These are phyloP conservation scores for Scolopax mira DNA, from an alignment of 2,113 vertebrate genomes.

Conservation along the genomic window DNA sequence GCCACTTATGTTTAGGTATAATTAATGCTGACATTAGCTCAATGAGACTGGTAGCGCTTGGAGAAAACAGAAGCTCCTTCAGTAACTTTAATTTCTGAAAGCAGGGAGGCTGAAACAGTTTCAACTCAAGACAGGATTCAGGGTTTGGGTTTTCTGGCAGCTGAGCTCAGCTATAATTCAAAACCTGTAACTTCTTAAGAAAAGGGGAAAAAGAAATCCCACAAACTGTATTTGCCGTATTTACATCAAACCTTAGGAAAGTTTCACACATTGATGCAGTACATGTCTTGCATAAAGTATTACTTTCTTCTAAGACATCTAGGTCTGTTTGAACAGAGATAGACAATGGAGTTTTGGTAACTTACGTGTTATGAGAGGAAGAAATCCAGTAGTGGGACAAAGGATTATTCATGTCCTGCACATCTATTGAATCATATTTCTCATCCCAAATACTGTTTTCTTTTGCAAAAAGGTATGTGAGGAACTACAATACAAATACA, in stretches of 20 bases:
- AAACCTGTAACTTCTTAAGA: neutral
- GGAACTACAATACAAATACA: slow-evolving; percentile 79
- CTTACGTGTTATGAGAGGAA: slow-evolving; percentile 99
- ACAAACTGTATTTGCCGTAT: neutral
- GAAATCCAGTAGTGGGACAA: slow-evolving; percentile 98
- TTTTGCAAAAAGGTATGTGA: slow-evolving; percentile 93
- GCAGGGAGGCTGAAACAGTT: neutral
- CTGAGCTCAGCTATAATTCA: neutral
- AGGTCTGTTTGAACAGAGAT: neutral
- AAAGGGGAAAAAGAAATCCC: neutral
- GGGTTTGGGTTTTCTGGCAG: neutral
- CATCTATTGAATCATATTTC: slow-evolving; percentile 82
- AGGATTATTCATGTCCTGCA: slow-evolving; percentile 94
- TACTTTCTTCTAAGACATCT: neutral
- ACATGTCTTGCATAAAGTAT: neutral
- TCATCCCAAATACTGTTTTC: slow-evolving; percentile 97
- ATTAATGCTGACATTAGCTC: neutral
- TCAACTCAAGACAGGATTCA: neutral
- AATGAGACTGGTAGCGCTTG: neutral
- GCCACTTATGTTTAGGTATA: neutral
- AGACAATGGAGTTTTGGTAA: neutral
- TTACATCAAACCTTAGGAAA: neutral
- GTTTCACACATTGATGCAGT: neutral
- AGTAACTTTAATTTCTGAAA: neutral
- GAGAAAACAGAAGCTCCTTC: neutral